Evolutionary conservation across 2,113 vertebrate species (phyloP).

Genomic region (Edolisoma coerulescens): DNA sequence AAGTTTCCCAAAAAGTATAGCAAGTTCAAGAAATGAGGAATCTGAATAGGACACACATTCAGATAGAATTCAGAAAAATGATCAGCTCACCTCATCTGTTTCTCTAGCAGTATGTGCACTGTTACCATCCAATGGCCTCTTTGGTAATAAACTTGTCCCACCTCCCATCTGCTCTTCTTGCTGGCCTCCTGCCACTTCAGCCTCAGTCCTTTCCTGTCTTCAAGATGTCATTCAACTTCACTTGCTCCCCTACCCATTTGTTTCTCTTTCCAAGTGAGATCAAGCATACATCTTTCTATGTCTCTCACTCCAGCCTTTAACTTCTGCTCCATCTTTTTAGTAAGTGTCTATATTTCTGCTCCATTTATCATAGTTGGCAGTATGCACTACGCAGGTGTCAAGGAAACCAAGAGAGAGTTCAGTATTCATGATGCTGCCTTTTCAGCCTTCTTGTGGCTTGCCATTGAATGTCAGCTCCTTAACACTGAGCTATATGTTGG

Average conservation of each 20-base stretch:
- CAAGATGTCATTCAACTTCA: conserved; percentile 60
- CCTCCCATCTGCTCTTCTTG: conserved; percentile 72
- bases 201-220: conserved; percentile 62
- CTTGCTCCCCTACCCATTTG: conserved; percentile 42
- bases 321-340: conserved; percentile 56
- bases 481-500: not conserved
- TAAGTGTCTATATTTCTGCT: conserved; percentile 66
- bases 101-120: conserved; percentile 57
- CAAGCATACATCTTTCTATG: conserved; percentile 47
- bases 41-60: not conserved
- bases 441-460: conserved; percentile 14
- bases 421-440: conserved; percentile 39
- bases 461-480: not conserved
- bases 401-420: conserved; percentile 57
- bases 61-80: conserved; percentile 38
- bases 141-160: conserved; percentile 61
- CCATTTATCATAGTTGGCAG: conserved; percentile 65
- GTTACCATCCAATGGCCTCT: conserved; percentile 53
- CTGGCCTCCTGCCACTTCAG: conserved; percentile 62
- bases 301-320: conserved; percentile 47
- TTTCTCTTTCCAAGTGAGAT: conserved; percentile 64
- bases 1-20: conserved; percentile 24
- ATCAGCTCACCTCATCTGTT: conserved; percentile 38
- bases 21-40: not conserved
- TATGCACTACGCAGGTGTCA: conserved; percentile 51